A percentile compares a stretch with the other conserved stretches of the same genome.
phyloP scores from a whole-genome alignment of 2,113 vertebrate species.

The Probosciger aterrimus region DNA sequence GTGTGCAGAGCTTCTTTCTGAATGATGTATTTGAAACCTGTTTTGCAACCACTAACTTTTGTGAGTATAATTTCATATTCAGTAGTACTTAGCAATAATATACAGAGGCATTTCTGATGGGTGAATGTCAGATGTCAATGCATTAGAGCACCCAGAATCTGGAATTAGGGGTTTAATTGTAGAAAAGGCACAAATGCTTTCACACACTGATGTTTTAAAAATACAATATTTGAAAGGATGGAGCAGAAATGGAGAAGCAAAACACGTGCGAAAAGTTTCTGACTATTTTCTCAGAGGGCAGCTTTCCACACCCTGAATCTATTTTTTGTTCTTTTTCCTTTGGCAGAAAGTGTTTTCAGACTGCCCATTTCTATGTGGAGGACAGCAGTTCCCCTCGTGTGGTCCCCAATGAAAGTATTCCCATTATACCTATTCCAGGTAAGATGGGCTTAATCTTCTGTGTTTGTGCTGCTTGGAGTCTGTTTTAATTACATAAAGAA shows the following conservation, averaged over 20 bases:
- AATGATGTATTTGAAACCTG: background rate
- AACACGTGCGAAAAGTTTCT: background rate
- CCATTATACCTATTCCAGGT: slow-evolving; percentile 95
- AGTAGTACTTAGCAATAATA: background rate
- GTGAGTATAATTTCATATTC: background rate
- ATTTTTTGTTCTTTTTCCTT: slow-evolving; percentile 11
- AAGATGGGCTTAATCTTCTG: slow-evolving; percentile 44
- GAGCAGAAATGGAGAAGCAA: background rate
- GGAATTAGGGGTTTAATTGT: background rate
- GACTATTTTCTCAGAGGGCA: background rate
- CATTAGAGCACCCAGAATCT: background rate
- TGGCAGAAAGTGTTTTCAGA: slow-evolving; percentile 97
- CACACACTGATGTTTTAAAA: background rate
- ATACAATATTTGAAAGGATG: background rate
- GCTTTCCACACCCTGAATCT: slow-evolving; percentile 12
- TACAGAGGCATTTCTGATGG: background rate
- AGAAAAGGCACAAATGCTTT: background rate
- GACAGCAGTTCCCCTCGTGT: slow-evolving; percentile 95
- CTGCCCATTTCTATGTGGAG: slow-evolving; percentile 97
- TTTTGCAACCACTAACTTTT: slow-evolving; percentile 9
- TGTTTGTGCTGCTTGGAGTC: background rate
- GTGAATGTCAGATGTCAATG: background rate
- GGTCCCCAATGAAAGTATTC: slow-evolving; percentile 95
- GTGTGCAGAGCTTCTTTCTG: slow-evolving; percentile 1
- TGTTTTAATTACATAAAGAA: background rate